These are phyloP conservation scores for Macrocentrus cingulum DNA, from an alignment of 1,140 invertebrate genomes.

Conservation along the genomic window DNA sequence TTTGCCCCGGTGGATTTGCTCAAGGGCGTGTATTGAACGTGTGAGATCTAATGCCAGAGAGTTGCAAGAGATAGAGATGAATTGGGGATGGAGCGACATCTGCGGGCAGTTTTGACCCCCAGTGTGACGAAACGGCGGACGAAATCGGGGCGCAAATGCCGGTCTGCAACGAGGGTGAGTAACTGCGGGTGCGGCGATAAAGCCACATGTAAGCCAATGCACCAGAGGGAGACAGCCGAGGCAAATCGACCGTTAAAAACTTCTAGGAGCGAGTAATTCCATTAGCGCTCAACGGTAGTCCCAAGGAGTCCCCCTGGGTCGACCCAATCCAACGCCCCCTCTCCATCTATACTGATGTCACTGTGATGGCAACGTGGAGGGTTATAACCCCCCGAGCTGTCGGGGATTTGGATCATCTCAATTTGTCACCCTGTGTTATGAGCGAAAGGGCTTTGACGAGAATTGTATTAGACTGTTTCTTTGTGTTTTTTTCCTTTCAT, in stretches of 20 bases:
- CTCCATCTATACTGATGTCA: conserved; percentile 4
- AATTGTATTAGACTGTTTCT: conserved; percentile 5
- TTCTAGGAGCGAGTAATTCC: conserved; percentile 51
- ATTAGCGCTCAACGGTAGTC: conserved; percentile 40
- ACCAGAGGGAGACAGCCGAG: conserved; percentile 20
- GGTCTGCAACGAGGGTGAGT: conserved; percentile 33
- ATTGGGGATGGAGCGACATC: conserved; percentile 43
- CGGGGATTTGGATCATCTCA: conserved; percentile 28
- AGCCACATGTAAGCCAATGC: neutral
- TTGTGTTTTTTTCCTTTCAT: conserved; percentile 2
- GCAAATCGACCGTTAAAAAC: conserved; percentile 59
- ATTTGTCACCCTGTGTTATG: conserved; percentile 30
- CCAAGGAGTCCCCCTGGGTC: conserved; percentile 12
- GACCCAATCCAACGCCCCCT: conserved; percentile 13
- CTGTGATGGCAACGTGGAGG: neutral
- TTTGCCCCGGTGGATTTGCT: conserved; percentile 53
- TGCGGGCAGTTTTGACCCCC: conserved; percentile 57
- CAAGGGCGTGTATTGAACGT: conserved; percentile 55
- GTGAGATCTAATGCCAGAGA: conserved; percentile 27
- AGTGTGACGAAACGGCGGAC: conserved; percentile 52
- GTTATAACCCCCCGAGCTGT: conserved; percentile 2
- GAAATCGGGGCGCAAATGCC: conserved; percentile 30
- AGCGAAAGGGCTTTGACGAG: conserved; percentile 4
- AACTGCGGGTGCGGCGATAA: conserved; percentile 6
- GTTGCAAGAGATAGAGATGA: neutral